Percentiles rank a stretch among this genome's conserved stretches.
phyloP scores from a whole-genome alignment of 2,797 vertebrate genomes.

The Peromyscus nudipes region DNA sequence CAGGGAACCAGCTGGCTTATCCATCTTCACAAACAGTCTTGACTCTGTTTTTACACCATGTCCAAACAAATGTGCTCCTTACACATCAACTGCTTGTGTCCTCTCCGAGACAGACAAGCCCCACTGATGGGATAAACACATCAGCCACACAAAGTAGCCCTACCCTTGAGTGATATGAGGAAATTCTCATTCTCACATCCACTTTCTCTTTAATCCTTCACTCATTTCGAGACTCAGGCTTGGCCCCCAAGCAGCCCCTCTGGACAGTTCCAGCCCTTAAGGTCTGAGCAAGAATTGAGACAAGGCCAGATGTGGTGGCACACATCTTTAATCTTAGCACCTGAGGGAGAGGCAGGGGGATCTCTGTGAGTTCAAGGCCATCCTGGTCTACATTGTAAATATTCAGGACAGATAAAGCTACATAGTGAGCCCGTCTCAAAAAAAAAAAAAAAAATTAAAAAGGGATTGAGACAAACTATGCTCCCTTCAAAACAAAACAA shows the following conservation, averaged over 20 bases:
- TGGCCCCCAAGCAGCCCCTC: neutral
- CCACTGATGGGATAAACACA: neutral
- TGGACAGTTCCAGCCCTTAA: neutral
- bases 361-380: neutral
- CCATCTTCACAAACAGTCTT: neutral
- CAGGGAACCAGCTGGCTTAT: neutral
- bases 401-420: neutral
- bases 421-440: neutral
- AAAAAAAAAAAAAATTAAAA: neutral
- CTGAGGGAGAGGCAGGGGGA: neutral
- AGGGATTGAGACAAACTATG: neutral
- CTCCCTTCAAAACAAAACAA: neutral
- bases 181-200: neutral
- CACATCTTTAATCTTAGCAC: neutral
- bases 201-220: neutral
- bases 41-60: neutral
- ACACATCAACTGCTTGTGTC: neutral
- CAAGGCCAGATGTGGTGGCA: neutral
- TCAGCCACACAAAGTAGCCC: neutral
- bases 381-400: neutral
- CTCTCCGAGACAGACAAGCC: slow-evolving; percentile 1
- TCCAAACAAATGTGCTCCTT: neutral
- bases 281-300: slow-evolving; percentile 17
- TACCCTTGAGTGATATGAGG: neutral
- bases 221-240: neutral